Percentiles rank a stretch among this genome's conserved stretches.
Evolutionary conservation across 2,888 invertebrate genomes (phyloP).

Genomic region (Amphipoea lucens): DNA sequence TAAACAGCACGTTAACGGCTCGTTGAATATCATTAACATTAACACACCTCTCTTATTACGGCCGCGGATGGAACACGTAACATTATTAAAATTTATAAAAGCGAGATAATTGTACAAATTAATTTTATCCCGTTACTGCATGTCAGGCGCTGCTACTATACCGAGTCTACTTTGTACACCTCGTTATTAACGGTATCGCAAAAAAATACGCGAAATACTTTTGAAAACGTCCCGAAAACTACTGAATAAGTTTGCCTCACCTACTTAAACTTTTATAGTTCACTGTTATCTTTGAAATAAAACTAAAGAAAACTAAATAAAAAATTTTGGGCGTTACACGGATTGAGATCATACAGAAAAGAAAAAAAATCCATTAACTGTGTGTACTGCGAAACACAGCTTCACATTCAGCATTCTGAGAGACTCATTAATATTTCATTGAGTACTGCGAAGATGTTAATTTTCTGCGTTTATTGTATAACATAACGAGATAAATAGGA

Average conservation of each 20-base stretch:
- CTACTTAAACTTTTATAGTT: constrained; percentile 49
- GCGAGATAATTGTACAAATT: constrained; percentile 13
- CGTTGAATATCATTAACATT: constrained; percentile 42
- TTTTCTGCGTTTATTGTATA: constrained; percentile 48
- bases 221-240: constrained; percentile 23
- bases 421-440: constrained; percentile 63
- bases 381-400: constrained; percentile 18
- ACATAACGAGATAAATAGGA: constrained; percentile 30
- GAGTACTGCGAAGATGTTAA: constrained; percentile 40
- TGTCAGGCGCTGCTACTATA: background rate
- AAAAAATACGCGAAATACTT: background rate
- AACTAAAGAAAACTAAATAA: constrained; percentile 47
- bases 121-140: constrained; percentile 22
- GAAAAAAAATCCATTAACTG: constrained; percentile 31
- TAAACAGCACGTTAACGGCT: constrained; percentile 25
- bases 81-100: constrained; percentile 47
- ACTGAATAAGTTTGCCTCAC: constrained; percentile 47
- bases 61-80: constrained; percentile 38
- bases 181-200: background rate
- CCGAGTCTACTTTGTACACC: constrained; percentile 5
- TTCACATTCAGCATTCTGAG: constrained; percentile 22
- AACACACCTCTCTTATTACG: constrained; percentile 34
- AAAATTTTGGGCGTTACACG: constrained; percentile 46
- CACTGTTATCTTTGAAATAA: constrained; percentile 55
- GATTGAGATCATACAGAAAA: constrained; percentile 36